A percentile compares a stretch with the other conserved stretches of the same genome.
phyloP scores from a whole-genome alignment of 2,797 vertebrate genomes.

The Sebastiscus albofasciatus region DNA sequence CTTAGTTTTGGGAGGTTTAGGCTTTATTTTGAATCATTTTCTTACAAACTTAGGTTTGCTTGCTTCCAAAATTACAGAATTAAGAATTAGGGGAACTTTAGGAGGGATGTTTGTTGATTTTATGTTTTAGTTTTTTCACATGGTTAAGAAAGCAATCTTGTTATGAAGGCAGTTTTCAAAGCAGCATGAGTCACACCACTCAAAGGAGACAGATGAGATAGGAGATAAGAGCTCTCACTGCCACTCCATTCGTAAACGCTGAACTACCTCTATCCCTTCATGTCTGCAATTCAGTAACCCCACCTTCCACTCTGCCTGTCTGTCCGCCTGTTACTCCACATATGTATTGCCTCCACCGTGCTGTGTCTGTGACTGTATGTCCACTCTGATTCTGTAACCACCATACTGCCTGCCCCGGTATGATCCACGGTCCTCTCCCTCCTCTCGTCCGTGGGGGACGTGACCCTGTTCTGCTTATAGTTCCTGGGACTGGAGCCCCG shows the following conservation, averaged over 20 bases:
- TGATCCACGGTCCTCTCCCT: constrained; percentile 62
- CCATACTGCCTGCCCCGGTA: constrained; percentile 65
- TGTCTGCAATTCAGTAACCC: constrained; percentile 53
- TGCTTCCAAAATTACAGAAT: not conserved
- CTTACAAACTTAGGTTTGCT: not conserved
- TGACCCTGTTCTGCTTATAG: constrained; percentile 76
- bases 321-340: constrained; percentile 49
- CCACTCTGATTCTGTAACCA: constrained; percentile 64
- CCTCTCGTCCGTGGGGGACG: constrained; percentile 53
- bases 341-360: constrained; percentile 60
- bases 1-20: not conserved
- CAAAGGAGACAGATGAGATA: constrained; percentile 19
- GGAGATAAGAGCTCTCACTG: constrained; percentile 22
- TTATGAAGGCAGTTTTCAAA: constrained; percentile 52
- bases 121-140: not conserved
- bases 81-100: not conserved
- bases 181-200: constrained; percentile 35
- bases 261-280: constrained; percentile 15
- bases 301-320: constrained; percentile 42
- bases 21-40: not conserved
- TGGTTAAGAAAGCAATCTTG: constrained; percentile 22
- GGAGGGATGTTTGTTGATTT: not conserved
- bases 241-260: constrained; percentile 20
- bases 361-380: constrained; percentile 71
- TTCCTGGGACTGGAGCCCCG: constrained; percentile 82